Evolutionary conservation across 1,140 invertebrate species (phyloP).

Genomic region (Episyrphus balteatus): DNA sequence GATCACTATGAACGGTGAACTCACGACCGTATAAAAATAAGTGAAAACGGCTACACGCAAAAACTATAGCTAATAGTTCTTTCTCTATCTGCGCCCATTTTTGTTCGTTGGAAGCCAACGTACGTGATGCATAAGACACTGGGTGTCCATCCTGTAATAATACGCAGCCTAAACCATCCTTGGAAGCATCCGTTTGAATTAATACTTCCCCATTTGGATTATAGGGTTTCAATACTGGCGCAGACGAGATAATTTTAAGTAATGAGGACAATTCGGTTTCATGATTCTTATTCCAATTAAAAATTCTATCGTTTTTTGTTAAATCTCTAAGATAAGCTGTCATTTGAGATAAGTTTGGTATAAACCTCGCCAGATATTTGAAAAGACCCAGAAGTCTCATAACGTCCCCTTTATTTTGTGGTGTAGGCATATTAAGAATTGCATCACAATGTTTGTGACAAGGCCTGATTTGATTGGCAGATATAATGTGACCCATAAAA

Average conservation of each 20-base stretch:
- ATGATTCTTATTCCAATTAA: slow-evolving; percentile 16
- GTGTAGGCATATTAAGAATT: slow-evolving; percentile 14
- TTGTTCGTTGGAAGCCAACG: slow-evolving; percentile 19
- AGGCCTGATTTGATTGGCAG: too few species aligned
- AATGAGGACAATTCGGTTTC: slow-evolving; percentile 14
- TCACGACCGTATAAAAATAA: slow-evolving; percentile 27
- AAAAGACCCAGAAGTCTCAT: slow-evolving; percentile 18
- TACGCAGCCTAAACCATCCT: too few species aligned
- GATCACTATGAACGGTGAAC: slow-evolving; percentile 32
- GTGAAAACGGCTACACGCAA: slow-evolving; percentile 30
- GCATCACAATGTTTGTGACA: slow-evolving; percentile 12
- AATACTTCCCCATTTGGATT: slow-evolving; percentile 15
- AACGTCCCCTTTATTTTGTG: slow-evolving; percentile 1
- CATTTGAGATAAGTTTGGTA: slow-evolving; percentile 22
- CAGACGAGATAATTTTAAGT: slow-evolving; percentile 14
- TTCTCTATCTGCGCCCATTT: slow-evolving; percentile 37
- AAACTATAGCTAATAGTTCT: slow-evolving; percentile 35
- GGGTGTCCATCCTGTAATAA: slow-evolving; percentile 21
- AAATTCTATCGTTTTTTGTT: slow-evolving; percentile 15
- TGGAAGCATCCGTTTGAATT: slow-evolving; percentile 23
- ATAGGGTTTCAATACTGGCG: slow-evolving; percentile 19
- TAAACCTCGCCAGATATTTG: slow-evolving; percentile 27
- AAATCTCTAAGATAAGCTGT: slow-evolving; percentile 16
- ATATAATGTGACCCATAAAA: slow-evolving; percentile 9
- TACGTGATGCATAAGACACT: slow-evolving; percentile 27